Percentiles rank a stretch among this genome's conserved stretches.
These are phyloP conservation scores for Leptatherina wallacei DNA, from an alignment of 2,797 vertebrate species.

Conservation along the genomic window DNA sequence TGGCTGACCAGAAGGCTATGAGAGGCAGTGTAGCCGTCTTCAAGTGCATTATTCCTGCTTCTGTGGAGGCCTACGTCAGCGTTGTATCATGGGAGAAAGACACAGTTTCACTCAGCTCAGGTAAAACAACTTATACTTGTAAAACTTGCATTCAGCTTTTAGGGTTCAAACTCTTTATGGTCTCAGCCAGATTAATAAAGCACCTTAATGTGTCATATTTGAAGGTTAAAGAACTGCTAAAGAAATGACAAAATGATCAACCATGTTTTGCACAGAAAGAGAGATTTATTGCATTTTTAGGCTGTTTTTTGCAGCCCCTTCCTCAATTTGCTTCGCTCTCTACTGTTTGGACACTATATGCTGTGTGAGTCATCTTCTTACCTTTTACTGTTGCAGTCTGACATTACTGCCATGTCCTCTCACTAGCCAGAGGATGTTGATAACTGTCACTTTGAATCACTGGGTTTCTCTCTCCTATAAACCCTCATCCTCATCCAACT, in stretches of 20 bases:
- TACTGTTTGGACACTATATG: constrained; percentile 45
- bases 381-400: constrained; percentile 62
- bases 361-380: constrained; percentile 62
- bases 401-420: constrained; percentile 48
- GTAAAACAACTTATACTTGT: constrained; percentile 78
- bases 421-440: constrained; percentile 66
- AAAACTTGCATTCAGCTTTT: not conserved
- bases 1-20: constrained; percentile 99
- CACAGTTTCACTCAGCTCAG: constrained; percentile 99
- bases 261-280: not conserved
- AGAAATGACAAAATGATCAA: not conserved
- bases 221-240: not conserved
- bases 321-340: constrained; percentile 13
- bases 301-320: constrained; percentile 21
- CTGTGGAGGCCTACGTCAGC: constrained; percentile 96
- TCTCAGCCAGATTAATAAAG: not conserved
- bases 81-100: constrained; percentile 99
- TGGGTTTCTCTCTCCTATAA: constrained; percentile 40
- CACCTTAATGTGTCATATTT: not conserved
- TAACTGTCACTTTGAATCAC: constrained; percentile 66
- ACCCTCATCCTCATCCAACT: constrained; percentile 59
- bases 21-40: constrained; percentile 99
- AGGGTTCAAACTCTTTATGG: not conserved
- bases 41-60: constrained; percentile 99
- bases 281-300: constrained; percentile 1